Conservation (phyloP, 2,888 invertebrate species). For the Mellilla xanthometata region DNA sequence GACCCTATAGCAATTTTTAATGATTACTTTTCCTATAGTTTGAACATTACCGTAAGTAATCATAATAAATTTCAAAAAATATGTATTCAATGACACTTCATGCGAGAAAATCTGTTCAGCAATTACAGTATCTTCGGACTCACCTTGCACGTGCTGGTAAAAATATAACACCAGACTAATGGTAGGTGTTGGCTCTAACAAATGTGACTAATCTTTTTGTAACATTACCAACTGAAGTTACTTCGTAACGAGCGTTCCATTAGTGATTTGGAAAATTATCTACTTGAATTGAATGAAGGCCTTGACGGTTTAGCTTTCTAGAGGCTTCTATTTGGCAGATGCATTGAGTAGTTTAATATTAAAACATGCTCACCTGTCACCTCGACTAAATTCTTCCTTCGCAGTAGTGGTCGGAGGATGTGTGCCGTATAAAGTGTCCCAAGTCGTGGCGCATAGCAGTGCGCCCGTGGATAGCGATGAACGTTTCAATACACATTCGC, state of each 20-base stretch:
- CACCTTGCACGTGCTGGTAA: conserved; percentile 5
- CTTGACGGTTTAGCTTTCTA: conserved; percentile 20
- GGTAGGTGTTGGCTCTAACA: neutral
- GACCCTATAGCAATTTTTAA: too few species aligned
- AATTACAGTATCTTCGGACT: neutral
- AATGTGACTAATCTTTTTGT: conserved; percentile 16
- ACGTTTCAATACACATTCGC: conserved; percentile 83
- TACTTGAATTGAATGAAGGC: conserved; percentile 5
- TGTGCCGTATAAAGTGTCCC: conserved; percentile 89
- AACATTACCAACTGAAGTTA: neutral
- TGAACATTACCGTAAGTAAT: too few species aligned
- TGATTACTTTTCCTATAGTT: too few species aligned
- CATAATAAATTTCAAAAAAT: too few species aligned
- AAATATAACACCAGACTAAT: conserved; percentile 5
- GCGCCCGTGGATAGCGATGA: conserved; percentile 82
- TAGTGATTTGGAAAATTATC: conserved; percentile 2
- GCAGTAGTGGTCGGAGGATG: conserved; percentile 90
- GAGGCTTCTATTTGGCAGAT: conserved; percentile 16
- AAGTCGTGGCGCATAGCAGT: conserved; percentile 91
- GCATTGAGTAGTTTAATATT: conserved; percentile 10
- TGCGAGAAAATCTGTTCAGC: too few species aligned
- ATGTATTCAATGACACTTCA: too few species aligned
- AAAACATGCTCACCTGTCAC: conserved; percentile 51
- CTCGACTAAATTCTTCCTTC: conserved; percentile 82
- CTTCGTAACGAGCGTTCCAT: neutral